Evolutionary conservation across 2,888 invertebrate species (phyloP).

Genomic region (Hirtodrosophila cameraria): DNA sequence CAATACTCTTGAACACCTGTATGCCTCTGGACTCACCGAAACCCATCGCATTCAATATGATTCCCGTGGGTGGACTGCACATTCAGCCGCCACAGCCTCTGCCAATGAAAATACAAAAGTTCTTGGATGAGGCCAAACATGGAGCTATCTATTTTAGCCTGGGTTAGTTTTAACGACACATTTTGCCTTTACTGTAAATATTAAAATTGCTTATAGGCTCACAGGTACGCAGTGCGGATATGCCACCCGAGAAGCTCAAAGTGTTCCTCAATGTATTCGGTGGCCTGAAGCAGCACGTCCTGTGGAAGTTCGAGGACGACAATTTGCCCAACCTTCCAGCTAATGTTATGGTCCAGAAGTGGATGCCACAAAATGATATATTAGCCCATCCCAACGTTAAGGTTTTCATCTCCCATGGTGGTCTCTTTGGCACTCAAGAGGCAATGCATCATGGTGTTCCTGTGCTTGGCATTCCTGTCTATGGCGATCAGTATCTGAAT

Average conservation of each 20-base stretch:
- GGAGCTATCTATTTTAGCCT: conserved; percentile 84
- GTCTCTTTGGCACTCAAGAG: conserved; percentile 81
- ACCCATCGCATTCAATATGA: conserved; percentile 82
- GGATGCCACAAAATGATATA: conserved; percentile 85
- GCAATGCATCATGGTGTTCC: conserved; percentile 81
- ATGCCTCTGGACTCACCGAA: conserved; percentile 81
- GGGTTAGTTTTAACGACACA: conserved; percentile 34
- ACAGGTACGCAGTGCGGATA: conserved; percentile 81
- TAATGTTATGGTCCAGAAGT: conserved; percentile 84
- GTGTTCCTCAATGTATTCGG: conserved; percentile 81
- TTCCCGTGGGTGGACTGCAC: conserved; percentile 85
- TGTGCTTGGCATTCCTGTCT: conserved; percentile 82
- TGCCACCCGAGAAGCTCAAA: conserved; percentile 80
- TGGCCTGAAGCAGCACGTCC: conserved; percentile 81
- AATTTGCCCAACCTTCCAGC: conserved; percentile 75
- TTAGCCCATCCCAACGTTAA: conserved; percentile 82
- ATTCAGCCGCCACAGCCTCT: conserved; percentile 81
- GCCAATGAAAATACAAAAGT: conserved; percentile 73
- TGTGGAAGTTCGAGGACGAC: conserved; percentile 84
- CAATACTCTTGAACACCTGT: conserved; percentile 84
- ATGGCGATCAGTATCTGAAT: conserved; percentile 81
- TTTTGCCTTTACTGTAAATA: too few relatives aligned
- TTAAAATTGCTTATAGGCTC: conserved; percentile 74
- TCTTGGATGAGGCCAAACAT: conserved; percentile 77
- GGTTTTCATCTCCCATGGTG: conserved; percentile 83